Base-by-base conservation (phyloP, 2,797 vertebrate genomes). In the Ambastaia sidthimunki region DNA sequence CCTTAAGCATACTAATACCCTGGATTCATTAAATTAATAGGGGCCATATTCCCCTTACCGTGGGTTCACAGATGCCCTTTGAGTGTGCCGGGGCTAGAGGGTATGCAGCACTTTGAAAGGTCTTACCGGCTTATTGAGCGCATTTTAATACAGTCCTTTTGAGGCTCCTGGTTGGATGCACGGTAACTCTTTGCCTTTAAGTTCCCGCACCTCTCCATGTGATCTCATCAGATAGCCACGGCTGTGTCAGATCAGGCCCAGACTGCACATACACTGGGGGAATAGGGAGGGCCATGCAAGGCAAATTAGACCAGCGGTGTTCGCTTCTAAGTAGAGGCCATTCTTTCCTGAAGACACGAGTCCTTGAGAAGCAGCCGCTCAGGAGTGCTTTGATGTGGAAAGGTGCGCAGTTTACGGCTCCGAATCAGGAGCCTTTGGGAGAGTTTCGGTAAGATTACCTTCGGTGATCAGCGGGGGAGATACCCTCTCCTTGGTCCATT, bases 21-120 rank as follows among this genome's bases (percentile, higher is more conserved):
- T 90, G 88, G 89, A 92, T 92, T 93, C 93, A 93, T 94, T 92
- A 94, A 92, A 92, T 92, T 91, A 93, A 93, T 93, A 87, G 91
- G 89, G 89, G 92, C 89, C 90, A 91, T 91, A 92, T 92, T 91
- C 89, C 89, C 89, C 83, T 87, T 80, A 89, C 87, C 84, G 85
- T 87, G 90, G 85, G 88, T 90, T 89, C 85, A 90, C 91, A 82
- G 88, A 87, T 92, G 92, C 91, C 92, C 92, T 94, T 94, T 94
- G 92, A 94, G 91, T 93, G 92, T 91, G 91, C 91, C 87, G 84
- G 88, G 92, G 92, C 93, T 92, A 87, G 90, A 92, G 93, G 91
- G 88, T 89, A 88, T 82, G 84, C 86, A 89, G 89, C 88, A 91
- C 92, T 93, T 94, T 93, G 90, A 94, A 93, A 93, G 86, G 87